Conservation (phyloP, 2,113 vertebrate genomes). For the Orycteropus afer region DNA sequence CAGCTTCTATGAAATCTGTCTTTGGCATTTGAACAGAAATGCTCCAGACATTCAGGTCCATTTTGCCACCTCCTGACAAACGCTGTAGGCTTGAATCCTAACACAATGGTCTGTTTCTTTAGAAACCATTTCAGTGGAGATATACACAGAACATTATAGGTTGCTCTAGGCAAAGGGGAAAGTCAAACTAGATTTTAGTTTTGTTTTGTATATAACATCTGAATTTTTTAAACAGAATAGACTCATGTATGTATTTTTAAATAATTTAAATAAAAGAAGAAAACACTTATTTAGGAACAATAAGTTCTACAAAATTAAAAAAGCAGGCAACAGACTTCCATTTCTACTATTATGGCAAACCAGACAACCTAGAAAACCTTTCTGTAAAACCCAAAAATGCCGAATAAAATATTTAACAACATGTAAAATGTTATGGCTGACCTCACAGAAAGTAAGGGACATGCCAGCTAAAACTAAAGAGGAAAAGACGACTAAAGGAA, state of each 20-base stretch:
- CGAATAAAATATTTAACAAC: not conserved
- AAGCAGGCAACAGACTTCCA: not conserved
- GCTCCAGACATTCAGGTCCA: not conserved
- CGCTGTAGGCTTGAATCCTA: not conserved
- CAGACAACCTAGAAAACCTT: not conserved
- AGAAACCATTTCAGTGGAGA: not conserved
- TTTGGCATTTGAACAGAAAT: not conserved
- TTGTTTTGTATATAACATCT: not conserved
- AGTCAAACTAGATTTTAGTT: not conserved
- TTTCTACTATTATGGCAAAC: not conserved
- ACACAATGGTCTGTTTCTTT: not conserved
- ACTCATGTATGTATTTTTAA: not conserved
- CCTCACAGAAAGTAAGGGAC: not conserved
- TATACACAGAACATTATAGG: not conserved
- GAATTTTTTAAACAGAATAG: not conserved
- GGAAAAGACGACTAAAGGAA: not conserved
- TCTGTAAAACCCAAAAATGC: not conserved
- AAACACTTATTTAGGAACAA: not conserved
- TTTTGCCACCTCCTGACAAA: not conserved
- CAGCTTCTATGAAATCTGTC: not conserved
- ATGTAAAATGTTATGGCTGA: not conserved
- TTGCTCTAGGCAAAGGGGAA: not conserved
- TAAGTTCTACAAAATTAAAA: not conserved
- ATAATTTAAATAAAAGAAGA: not conserved
- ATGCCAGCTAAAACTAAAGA: not conserved